Evolutionary conservation across 1,140 invertebrate species (phyloP).

Genomic region (Sweltsa coloradensis): DNA sequence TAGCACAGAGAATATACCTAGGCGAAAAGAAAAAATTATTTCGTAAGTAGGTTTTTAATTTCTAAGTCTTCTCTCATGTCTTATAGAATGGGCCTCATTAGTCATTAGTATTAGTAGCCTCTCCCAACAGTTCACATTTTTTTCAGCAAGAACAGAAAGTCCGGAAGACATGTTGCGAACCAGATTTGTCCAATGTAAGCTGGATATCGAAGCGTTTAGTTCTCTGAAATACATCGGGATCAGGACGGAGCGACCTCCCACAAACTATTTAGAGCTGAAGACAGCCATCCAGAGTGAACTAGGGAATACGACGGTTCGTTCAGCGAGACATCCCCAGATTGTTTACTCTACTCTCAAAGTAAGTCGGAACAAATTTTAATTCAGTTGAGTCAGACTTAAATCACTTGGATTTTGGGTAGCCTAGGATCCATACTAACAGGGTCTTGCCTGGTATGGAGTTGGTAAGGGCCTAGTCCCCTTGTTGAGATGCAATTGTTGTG

Average conservation of each 20-base stretch:
- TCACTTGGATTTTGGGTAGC: no score
- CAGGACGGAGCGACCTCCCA: slow-evolving; percentile 35
- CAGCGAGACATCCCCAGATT: slow-evolving; percentile 46
- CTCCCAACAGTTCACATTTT: no score
- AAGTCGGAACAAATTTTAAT: slow-evolving; percentile 13
- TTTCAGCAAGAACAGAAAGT: slow-evolving; percentile 39
- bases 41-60: no score
- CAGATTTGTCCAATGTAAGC: slow-evolving; percentile 46
- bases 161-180: slow-evolving; percentile 51
- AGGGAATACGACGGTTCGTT: slow-evolving; percentile 52
- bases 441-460: no score
- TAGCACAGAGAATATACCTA: no score
- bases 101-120: background rate
- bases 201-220: slow-evolving; percentile 58
- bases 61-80: no score
- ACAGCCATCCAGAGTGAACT: slow-evolving; percentile 41
- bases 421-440: no score
- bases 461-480: no score
- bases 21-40: no score
- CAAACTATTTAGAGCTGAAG: slow-evolving; percentile 41
- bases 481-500: no score
- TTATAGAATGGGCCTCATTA: background rate
- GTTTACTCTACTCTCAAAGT: slow-evolving; percentile 55
- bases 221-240: slow-evolving; percentile 59
- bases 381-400: no score